These are phyloP conservation scores for Heliconius nattereri DNA, from an alignment of 1,140 invertebrate species.

Conservation along the genomic window DNA sequence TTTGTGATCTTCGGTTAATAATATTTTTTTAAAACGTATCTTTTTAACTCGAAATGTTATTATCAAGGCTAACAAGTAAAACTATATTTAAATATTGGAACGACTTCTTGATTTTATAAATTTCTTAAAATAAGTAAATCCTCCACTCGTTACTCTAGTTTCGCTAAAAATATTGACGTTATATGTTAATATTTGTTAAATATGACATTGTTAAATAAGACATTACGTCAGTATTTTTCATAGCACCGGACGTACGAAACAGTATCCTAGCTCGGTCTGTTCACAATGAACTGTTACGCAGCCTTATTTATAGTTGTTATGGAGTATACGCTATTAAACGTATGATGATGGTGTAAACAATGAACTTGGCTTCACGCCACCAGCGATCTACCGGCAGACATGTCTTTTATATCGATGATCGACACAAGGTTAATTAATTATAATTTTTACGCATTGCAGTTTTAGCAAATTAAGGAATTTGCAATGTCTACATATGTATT, in stretches of 20 bases:
- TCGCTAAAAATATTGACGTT: conserved; percentile 32
- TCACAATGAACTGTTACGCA: conserved; percentile 44
- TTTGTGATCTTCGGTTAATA: not conserved
- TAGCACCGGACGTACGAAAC: conserved; percentile 34
- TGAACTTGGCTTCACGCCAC: conserved; percentile 56
- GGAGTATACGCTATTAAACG: conserved; percentile 41
- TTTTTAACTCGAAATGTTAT: not conserved
- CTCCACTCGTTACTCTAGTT: not conserved
- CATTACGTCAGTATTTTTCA: conserved; percentile 42
- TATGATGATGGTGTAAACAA: conserved; percentile 58
- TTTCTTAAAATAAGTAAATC: not conserved
- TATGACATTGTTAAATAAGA: conserved; percentile 5
- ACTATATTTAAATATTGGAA: not conserved
- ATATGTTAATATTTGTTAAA: not conserved
- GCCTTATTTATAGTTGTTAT: conserved; percentile 60
- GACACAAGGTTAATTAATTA: conserved; percentile 30
- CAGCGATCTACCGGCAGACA: conserved; percentile 33
- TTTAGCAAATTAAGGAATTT: not conserved
- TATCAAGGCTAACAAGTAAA: not conserved
- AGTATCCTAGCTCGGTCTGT: conserved; percentile 38
- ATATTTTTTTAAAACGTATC: not conserved
- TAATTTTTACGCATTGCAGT: not conserved
- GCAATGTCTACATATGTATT: not conserved
- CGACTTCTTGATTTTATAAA: not conserved
- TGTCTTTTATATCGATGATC: conserved; percentile 33